These are phyloP conservation scores for Drosophila nikananu DNA, from an alignment of 1,140 invertebrate genomes.

Conservation along the genomic window DNA sequence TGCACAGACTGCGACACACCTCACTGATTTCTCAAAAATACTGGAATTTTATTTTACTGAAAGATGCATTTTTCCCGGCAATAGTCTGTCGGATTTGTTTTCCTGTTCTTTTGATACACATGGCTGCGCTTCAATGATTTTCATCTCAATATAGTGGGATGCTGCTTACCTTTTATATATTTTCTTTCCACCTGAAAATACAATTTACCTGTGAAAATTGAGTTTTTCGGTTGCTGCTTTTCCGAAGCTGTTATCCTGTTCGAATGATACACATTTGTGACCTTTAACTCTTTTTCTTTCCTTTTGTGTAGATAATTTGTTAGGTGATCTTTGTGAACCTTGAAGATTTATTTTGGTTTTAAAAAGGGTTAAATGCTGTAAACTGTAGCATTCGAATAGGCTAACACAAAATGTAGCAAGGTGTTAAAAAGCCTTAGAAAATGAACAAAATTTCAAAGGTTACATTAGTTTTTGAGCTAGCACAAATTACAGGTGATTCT, in stretches of 20 bases:
- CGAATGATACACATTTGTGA: constrained; percentile 16
- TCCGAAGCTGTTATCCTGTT: constrained; percentile 1
- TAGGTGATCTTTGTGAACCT: not conserved
- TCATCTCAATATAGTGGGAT: constrained; percentile 3
- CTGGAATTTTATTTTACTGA: not conserved
- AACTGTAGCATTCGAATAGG: constrained; percentile 21
- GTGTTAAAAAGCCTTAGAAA: not conserved
- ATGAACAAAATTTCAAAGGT: not conserved
- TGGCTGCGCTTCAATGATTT: constrained; percentile 17
- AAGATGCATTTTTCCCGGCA: not conserved
- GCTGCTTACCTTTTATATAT: not conserved
- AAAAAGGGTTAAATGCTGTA: not conserved
- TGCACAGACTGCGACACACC: not conserved
- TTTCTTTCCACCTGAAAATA: not conserved
- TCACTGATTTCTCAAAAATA: not conserved
- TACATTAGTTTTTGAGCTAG: not conserved
- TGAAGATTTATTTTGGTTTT: not conserved
- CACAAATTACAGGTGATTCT: not conserved
- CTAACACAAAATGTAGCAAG: not conserved
- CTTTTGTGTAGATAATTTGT: not conserved
- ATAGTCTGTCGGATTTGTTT: not conserved
- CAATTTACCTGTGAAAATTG: not conserved
- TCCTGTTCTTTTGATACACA: constrained; percentile 22
- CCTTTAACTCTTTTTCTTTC: constrained; percentile 2
- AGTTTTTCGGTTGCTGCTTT: not conserved